These are phyloP conservation scores for Pangasius sanitwongsei DNA, from an alignment of 2,797 vertebrate species.

Conservation along the genomic window DNA sequence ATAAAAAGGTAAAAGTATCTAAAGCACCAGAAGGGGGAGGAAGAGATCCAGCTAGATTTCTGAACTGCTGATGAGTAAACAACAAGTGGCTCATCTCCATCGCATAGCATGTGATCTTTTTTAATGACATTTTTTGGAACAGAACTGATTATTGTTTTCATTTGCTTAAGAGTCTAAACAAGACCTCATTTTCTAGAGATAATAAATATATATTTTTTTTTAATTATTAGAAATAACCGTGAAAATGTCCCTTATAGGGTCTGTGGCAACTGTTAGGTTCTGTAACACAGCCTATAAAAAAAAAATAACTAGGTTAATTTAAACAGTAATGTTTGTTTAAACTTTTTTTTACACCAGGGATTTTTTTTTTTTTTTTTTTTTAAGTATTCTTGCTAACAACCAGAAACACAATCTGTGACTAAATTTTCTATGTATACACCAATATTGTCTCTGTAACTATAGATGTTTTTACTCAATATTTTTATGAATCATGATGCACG, in stretches of 20 bases:
- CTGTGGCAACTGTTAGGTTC: neutral
- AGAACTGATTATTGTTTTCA: neutral
- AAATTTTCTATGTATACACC: neutral
- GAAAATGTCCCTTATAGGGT: neutral
- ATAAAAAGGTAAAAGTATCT: neutral
- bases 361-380: too few species aligned
- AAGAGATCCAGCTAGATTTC: neutral
- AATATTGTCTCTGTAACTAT: neutral
- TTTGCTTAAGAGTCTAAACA: neutral
- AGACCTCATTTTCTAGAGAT: neutral
- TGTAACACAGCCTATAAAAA: neutral
- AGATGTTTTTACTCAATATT: neutral
- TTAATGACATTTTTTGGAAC: neutral
- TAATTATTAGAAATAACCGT: neutral
- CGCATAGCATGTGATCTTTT: neutral
- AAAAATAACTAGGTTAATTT: neutral
- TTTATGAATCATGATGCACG: neutral
- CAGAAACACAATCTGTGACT: neutral
- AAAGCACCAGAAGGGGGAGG: constrained; percentile 10
- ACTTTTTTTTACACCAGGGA: neutral
- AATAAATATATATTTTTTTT: too few species aligned
- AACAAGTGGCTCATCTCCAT: neutral
- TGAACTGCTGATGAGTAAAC: neutral
- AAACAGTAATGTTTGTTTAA: neutral
- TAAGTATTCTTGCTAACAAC: neutral